Conservation (phyloP, 2,113 vertebrate genomes). For the Bufo gargarizans region DNA sequence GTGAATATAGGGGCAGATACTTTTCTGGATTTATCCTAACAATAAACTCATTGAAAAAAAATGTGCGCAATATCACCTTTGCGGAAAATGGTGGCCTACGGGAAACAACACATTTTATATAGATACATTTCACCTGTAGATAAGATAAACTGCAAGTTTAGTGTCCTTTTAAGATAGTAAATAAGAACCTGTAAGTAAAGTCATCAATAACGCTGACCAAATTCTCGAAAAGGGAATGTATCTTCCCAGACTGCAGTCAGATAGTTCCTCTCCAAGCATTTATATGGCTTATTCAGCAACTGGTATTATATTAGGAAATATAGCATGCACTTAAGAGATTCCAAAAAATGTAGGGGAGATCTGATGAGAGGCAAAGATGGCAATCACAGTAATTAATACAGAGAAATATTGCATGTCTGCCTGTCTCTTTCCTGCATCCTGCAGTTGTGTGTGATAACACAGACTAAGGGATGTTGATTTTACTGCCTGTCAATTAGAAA, state of each 20-base stretch:
- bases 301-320: not conserved
- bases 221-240: not conserved
- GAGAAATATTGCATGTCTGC: not conserved
- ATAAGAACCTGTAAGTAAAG: not conserved
- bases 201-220: not conserved
- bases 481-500: constrained; percentile 29
- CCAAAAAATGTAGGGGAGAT: not conserved
- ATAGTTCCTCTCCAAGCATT: not conserved
- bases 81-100: not conserved
- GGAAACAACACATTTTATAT: not conserved
- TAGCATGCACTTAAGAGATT: not conserved
- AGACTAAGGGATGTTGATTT: constrained; percentile 43
- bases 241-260: not conserved
- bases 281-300: not conserved
- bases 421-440: constrained; percentile 11
- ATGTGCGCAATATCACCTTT: not conserved
- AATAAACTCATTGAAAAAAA: not conserved
- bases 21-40: not conserved
- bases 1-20: too few species aligned
- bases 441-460: constrained; percentile 20
- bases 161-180: not conserved
- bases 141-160: not conserved
- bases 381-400: constrained; percentile 5
- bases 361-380: not conserved
- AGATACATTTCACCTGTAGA: not conserved